Base-by-base conservation (phyloP, 2,797 vertebrate species). In the Lagocephalus sceleratus region DNA sequence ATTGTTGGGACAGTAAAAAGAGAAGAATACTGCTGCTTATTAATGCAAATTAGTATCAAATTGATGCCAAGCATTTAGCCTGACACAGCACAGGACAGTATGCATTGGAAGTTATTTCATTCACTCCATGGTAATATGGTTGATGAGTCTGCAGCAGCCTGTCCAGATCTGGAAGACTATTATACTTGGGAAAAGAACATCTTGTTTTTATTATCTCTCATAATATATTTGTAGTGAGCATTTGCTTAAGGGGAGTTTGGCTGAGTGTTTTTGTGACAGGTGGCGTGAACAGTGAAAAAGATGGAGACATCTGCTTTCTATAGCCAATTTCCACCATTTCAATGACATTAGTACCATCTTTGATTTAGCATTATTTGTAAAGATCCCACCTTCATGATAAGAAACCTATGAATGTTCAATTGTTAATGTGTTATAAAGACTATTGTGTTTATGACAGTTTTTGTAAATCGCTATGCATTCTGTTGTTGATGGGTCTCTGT, bases 21-120 rank as follows among this genome's bases (percentile, higher is more conserved):
- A 57, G 61, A 75, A 80, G 68, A 78, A 78, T 70, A 78, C 71
- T 56, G 7, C 57, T 71, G 71, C 78, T 78, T 75, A 83, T 83
- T 79, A 83, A 86, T 85, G 79, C 73, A 85, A 87, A 85, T 83
- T 82, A 68, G 61, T 62, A 73, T 83, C 76, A 80, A 73, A 73
- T 54, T 58, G 68, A 72, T 77, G 69, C 66, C 74, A 70, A 73
- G 59, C 61, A 59, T 75, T 73, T 66, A 68, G 69, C 63, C 61
- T 51, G 21, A 59, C 54, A 53, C 63, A 44, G 65, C 8, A 19
- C 63, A 68, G 75, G 59, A 73, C 58, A 66, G 63, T 65, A 57
- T 49, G 66, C 61, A 67, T 72, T 47, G 39, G 23, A 5, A 68
- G 52, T 71, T 71, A 71, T 78, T 35, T 78, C 67, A 78, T 77